These are phyloP conservation scores for Misgurnus anguillicaudatus DNA, from an alignment of 2,113 vertebrate genomes.

Conservation along the genomic window DNA sequence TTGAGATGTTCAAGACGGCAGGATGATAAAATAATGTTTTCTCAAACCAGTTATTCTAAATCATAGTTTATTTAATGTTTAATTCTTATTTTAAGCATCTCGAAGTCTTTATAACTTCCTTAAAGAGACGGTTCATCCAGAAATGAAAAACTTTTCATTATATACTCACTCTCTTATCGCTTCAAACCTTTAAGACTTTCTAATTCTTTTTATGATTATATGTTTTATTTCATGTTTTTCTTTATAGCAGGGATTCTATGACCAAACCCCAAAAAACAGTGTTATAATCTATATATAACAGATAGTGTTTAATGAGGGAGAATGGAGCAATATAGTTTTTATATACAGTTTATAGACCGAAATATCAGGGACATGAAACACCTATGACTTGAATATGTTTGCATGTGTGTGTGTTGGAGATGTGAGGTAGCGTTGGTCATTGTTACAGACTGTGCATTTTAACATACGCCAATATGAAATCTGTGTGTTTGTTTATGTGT, in stretches of 20 bases:
- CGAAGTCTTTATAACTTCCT: conserved; percentile 15
- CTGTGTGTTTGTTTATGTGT: neutral
- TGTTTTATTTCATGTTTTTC: no score
- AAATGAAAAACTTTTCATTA: no score
- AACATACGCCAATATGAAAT: conserved; percentile 22
- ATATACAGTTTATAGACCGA: conserved; percentile 8
- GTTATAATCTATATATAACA: conserved; percentile 9
- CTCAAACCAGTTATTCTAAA: neutral
- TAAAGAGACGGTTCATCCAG: neutral
- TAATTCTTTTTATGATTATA: no score
- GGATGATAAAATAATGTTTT: neutral
- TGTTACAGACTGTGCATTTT: conserved; percentile 4
- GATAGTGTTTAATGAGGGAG: conserved; percentile 8
- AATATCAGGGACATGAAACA: conserved; percentile 51
- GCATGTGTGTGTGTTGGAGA: conserved; percentile 9
- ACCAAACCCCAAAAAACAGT: conserved; percentile 42
- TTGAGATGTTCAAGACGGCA: neutral
- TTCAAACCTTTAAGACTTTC: no score
- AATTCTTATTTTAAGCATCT: neutral
- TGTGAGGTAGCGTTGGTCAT: neutral
- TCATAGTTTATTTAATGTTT: neutral
- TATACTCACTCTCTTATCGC: no score
- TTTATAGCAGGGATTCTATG: neutral
- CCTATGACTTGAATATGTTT: conserved; percentile 40
- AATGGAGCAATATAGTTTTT: neutral